Conservation (phyloP, 2,797 vertebrate species). For the Clamator glandarius region DNA sequence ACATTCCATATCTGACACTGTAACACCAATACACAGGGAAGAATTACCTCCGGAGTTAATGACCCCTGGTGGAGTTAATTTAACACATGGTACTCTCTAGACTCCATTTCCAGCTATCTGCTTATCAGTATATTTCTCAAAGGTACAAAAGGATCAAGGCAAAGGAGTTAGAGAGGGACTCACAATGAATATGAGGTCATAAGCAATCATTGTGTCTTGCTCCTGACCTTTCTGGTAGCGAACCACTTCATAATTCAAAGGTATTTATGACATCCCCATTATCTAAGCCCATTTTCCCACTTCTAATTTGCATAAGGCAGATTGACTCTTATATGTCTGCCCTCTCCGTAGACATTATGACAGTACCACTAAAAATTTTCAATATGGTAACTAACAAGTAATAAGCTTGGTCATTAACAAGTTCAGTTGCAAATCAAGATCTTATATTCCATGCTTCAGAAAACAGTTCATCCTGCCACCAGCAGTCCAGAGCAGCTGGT, state of each 20-base stretch:
- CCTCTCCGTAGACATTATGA: neutral
- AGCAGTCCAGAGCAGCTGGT: neutral
- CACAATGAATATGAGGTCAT: neutral
- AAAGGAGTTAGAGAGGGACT: neutral
- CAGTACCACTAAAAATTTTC: neutral
- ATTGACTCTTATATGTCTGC: neutral
- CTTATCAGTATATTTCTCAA: neutral
- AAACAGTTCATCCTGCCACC: neutral
- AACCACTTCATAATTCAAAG: slow-evolving; percentile 15
- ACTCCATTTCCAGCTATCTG: neutral
- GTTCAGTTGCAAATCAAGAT: neutral
- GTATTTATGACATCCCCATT: slow-evolving; percentile 31
- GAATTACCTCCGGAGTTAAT: neutral
- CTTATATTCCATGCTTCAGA: neutral
- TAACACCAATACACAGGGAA: neutral
- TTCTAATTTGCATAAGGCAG: slow-evolving; percentile 31
- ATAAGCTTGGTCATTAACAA: neutral
- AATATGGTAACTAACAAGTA: neutral
- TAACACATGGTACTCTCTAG: neutral
- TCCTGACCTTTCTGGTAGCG: slow-evolving; percentile 35
- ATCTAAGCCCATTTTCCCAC: slow-evolving; percentile 28
- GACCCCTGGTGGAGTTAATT: neutral
- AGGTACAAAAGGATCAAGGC: neutral
- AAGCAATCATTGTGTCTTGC: neutral
- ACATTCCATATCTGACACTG: neutral